These are phyloP conservation scores for Bombyx mandarina DNA, from an alignment of 1,140 invertebrate genomes.

Conservation along the genomic window DNA sequence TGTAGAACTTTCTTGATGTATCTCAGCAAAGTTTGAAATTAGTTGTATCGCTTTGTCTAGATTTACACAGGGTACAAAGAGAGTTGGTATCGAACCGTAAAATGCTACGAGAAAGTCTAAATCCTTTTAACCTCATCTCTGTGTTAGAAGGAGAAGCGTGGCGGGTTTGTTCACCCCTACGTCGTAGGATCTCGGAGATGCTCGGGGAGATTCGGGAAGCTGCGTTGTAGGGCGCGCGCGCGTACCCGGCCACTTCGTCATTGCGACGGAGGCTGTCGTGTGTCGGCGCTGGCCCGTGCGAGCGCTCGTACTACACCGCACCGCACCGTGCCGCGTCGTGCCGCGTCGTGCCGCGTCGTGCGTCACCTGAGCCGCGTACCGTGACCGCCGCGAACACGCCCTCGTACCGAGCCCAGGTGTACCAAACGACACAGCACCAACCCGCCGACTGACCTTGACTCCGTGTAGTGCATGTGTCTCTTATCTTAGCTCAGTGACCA, in stretches of 20 bases:
- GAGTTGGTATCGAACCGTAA: slow-evolving; percentile 48
- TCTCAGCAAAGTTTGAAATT: neutral
- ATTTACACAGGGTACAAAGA: slow-evolving; percentile 20
- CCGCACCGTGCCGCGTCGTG: slow-evolving; percentile 15
- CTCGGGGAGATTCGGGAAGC: slow-evolving; percentile 52
- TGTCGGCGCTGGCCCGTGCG: slow-evolving; percentile 58
- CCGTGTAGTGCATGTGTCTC: slow-evolving; percentile 38
- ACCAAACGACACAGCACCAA: slow-evolving; percentile 6
- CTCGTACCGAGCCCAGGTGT: slow-evolving; percentile 19
- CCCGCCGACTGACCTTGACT: slow-evolving; percentile 9
- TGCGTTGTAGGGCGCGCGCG: slow-evolving; percentile 60
- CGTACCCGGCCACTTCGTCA: slow-evolving; percentile 66
- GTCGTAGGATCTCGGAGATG: slow-evolving; percentile 41
- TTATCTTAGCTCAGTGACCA: slow-evolving; percentile 41
- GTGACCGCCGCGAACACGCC: slow-evolving; percentile 33
- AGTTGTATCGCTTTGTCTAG: slow-evolving; percentile 12
- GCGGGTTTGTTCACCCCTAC: slow-evolving; percentile 63
- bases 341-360: slow-evolving; percentile 7
- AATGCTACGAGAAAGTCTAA: slow-evolving; percentile 59
- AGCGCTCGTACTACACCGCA: slow-evolving; percentile 43
- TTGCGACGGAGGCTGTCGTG: slow-evolving; percentile 66
- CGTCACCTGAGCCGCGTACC: slow-evolving; percentile 33
- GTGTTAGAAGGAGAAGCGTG: slow-evolving; percentile 62
- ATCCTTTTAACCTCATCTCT: slow-evolving; percentile 66
- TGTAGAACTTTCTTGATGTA: neutral